These are phyloP conservation scores for Helicoverpa assulta DNA, from an alignment of 2,888 invertebrate species.

Conservation along the genomic window DNA sequence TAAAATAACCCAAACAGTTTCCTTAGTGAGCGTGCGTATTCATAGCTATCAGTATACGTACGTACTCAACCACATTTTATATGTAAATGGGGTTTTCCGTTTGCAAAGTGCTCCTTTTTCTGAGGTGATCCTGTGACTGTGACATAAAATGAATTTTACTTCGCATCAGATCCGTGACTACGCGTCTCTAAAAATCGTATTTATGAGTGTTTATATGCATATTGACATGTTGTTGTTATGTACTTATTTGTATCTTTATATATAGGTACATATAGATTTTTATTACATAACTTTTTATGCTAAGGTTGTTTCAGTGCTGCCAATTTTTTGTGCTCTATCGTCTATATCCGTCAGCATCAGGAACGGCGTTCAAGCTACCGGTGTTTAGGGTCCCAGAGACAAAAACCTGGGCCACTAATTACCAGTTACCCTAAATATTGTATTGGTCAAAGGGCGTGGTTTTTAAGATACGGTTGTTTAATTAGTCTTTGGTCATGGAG, in stretches of 20 bases:
- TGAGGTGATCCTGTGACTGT: conserved; percentile 76
- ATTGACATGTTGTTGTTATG: conserved; percentile 38
- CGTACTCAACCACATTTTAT: conserved; percentile 73
- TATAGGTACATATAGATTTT: no score
- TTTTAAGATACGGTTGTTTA: no score
- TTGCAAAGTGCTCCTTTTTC: conserved; percentile 79
- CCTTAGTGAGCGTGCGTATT: conserved; percentile 43
- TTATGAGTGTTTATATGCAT: conserved; percentile 51
- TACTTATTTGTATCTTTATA: conserved; percentile 18
- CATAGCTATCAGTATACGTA: conserved; percentile 55
- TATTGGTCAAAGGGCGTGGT: no score
- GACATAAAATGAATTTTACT: conserved; percentile 79
- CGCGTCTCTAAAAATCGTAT: conserved; percentile 63
- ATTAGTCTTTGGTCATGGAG: no score
- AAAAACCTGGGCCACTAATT: no score
- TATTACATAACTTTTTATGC: no score
- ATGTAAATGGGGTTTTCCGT: conserved; percentile 81
- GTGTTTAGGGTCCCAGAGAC: no score
- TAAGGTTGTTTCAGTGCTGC: no score
- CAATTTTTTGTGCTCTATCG: no score
- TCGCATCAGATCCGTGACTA: conserved; percentile 68
- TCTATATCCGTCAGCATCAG: no score
- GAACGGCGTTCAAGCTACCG: no score
- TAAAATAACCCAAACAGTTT: conserved; percentile 40
- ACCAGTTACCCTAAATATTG: no score